Conservation (phyloP, 2,113 vertebrate species). For the Oxyura jamaicensis region DNA sequence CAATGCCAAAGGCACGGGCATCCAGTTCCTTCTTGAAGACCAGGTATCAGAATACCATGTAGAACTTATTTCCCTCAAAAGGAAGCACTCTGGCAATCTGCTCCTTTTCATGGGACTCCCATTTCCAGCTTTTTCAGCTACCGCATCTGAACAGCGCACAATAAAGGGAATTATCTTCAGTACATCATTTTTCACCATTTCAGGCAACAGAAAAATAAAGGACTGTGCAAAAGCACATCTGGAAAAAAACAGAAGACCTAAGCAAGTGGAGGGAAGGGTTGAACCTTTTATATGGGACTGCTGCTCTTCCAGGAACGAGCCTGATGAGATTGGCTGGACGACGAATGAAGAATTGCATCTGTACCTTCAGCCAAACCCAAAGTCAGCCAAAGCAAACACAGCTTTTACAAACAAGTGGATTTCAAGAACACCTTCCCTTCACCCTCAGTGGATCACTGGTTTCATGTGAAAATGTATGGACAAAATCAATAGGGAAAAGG, state of each 20-base stretch:
- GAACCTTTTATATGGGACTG: neutral
- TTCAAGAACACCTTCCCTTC: neutral
- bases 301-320: neutral
- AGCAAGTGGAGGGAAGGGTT: neutral
- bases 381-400: neutral
- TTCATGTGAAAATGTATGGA: neutral
- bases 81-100: neutral
- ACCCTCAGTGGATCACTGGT: neutral
- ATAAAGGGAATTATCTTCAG: neutral
- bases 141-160: neutral
- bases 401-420: neutral
- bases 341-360: neutral
- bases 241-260: neutral
- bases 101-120: neutral
- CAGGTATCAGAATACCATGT: neutral
- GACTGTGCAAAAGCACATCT: neutral
- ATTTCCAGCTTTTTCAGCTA: neutral
- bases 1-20: accelerated
- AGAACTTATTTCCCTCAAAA: neutral
- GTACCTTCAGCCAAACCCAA: neutral
- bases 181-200: neutral
- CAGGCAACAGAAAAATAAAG: neutral
- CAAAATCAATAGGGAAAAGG: neutral
- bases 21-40: neutral
- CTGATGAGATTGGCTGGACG: neutral